Percentiles rank a stretch among this genome's conserved stretches.
phyloP scores from a whole-genome alignment of 2,888 invertebrate genomes.

The Himalopsyche anomala region DNA sequence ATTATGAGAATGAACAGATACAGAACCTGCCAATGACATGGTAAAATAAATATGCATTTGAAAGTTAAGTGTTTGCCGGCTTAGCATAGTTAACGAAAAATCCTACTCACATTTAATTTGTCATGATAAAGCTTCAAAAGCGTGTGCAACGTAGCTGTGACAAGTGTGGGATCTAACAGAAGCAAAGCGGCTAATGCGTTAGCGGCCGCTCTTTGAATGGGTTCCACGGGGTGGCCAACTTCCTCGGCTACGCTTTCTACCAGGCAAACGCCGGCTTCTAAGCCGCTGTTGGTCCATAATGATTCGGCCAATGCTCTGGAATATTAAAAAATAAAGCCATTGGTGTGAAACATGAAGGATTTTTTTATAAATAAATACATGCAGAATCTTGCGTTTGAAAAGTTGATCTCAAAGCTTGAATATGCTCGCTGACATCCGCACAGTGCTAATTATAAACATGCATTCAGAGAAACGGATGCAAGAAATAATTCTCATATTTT shows the following conservation, averaged over 20 bases:
- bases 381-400: too few relatives aligned
- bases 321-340: constrained; percentile 46
- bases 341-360: neutral
- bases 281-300: constrained; percentile 79
- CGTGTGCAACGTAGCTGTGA: constrained; percentile 76
- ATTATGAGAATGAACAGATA: too few relatives aligned
- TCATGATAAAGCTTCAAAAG: constrained; percentile 86
- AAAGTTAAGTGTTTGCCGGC: neutral
- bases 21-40: neutral
- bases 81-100: neutral
- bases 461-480: too few relatives aligned
- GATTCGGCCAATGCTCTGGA: constrained; percentile 77
- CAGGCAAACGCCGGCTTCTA: constrained; percentile 73
- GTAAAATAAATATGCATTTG: constrained; percentile 27
- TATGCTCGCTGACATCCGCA: too few relatives aligned
- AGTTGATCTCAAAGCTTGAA: too few relatives aligned
- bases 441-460: too few relatives aligned
- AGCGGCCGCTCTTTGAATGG: constrained; percentile 90
- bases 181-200: constrained; percentile 85
- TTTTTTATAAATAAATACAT: too few relatives aligned
- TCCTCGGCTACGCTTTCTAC: constrained; percentile 80
- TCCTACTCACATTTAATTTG: constrained; percentile 80
- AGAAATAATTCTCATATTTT: too few relatives aligned
- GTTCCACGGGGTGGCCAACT: constrained; percentile 87
- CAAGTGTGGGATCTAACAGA: constrained; percentile 74